Conservation (phyloP, 1,140 invertebrate species). For the Diprion similis region DNA sequence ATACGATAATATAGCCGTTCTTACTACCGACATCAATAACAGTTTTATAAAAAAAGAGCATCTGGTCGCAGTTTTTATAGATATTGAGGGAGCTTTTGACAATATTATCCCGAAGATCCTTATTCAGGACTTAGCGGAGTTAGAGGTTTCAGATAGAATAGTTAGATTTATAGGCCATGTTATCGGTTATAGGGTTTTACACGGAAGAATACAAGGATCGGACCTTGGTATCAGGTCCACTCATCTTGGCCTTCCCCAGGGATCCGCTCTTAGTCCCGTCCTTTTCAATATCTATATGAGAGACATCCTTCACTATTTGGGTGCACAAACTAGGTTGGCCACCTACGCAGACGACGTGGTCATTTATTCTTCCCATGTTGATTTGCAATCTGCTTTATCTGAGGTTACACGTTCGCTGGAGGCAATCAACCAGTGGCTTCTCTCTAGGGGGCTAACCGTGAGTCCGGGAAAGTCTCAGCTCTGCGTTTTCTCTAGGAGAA, state of each 20-base stretch:
- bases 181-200: not conserved
- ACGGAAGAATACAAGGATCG: not conserved
- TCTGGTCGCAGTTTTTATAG: slow-evolving; percentile 11
- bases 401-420: not conserved
- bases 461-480: not conserved
- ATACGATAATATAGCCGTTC: slow-evolving; percentile 6
- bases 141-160: not conserved
- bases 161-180: not conserved
- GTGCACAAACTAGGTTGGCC: not conserved
- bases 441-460: not conserved
- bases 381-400: not conserved
- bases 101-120: slow-evolving; percentile 10
- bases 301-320: not conserved
- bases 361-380: not conserved
- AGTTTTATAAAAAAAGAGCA: slow-evolving; percentile 16
- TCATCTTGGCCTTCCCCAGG: not conserved
- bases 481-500: not conserved
- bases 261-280: not conserved
- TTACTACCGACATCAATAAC: slow-evolving; percentile 9
- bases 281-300: not conserved
- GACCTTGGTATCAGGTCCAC: not conserved
- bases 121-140: slow-evolving; percentile 8
- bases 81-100: slow-evolving; percentile 23
- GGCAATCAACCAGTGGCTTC: not conserved
- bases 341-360: not conserved